Evolutionary conservation across 1,140 invertebrate genomes (phyloP).

Genomic region (Solenopsis invicta): DNA sequence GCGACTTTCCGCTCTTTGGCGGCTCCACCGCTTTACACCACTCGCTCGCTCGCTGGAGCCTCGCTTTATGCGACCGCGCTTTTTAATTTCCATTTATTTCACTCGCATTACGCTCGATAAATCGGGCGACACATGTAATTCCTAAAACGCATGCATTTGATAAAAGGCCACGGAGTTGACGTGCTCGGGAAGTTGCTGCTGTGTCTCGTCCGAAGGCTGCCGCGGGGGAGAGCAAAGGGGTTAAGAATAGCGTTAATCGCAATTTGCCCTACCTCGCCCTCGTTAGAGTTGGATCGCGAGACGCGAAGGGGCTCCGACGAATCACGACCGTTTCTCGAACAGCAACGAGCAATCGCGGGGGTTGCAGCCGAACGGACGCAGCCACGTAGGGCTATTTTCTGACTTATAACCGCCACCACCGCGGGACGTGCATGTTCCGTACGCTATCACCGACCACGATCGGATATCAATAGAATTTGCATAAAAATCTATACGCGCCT

Average conservation of each 20-base stretch:
- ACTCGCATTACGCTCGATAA: conserved; percentile 65
- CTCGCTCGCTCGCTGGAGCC: not conserved
- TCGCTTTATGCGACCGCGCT: conserved; percentile 16
- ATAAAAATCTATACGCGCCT: conserved; percentile 86
- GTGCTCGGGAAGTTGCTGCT: conserved; percentile 13
- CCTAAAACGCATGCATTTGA: conserved; percentile 74
- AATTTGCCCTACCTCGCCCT: conserved; percentile 61
- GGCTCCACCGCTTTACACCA: not conserved
- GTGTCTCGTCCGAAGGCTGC: conserved; percentile 50
- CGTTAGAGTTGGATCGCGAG: conserved; percentile 43
- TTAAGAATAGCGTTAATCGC: conserved; percentile 66
- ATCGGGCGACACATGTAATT: conserved; percentile 69
- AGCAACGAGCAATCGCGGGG: conserved; percentile 57
- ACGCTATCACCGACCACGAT: conserved; percentile 83
- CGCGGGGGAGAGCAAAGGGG: not conserved
- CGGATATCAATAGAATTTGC: conserved; percentile 86
- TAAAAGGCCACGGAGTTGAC: conserved; percentile 67
- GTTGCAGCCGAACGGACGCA: conserved; percentile 27
- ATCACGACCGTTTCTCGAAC: conserved; percentile 62
- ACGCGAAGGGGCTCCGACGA: conserved; percentile 56
- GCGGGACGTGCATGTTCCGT: conserved; percentile 83
- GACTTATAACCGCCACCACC: conserved; percentile 76
- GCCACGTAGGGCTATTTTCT: conserved; percentile 76
- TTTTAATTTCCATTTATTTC: conserved; percentile 59
- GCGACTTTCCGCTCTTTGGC: conserved; percentile 2